phyloP scores from a whole-genome alignment of 2,113 vertebrate species.

The Calidris pygmaea region DNA sequence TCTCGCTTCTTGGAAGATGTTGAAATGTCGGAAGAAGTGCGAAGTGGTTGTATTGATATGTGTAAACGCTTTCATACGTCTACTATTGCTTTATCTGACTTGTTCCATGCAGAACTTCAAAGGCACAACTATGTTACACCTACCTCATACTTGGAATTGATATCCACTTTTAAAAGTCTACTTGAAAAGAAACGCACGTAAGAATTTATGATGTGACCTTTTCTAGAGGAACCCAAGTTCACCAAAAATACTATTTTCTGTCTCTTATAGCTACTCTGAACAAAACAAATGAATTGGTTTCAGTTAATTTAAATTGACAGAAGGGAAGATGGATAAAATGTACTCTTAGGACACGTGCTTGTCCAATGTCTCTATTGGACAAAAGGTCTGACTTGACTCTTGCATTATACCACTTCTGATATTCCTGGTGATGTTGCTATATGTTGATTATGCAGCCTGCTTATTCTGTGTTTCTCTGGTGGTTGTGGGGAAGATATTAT shows the following conservation, averaged over 20 bases:
- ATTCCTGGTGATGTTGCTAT: not conserved
- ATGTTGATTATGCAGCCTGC: not conserved
- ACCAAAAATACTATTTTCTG: not conserved
- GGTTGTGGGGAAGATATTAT: not conserved
- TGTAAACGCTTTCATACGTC: slow-evolving; percentile 91
- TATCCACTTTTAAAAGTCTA: slow-evolving; percentile 88
- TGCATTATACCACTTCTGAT: not conserved
- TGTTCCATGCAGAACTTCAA: slow-evolving; percentile 82
- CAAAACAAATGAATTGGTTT: not conserved
- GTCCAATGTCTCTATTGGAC: not conserved
- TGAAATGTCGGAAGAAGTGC: slow-evolving; percentile 83
- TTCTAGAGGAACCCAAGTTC: not conserved
- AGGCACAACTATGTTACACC: slow-evolving; percentile 92
- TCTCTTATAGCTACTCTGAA: not conserved
- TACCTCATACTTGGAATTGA: slow-evolving; percentile 91
- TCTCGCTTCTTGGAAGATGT: slow-evolving; percentile 85
- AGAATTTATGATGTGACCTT: slow-evolving; percentile 34
- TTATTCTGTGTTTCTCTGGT: not conserved
- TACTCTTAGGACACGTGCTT: not conserved
- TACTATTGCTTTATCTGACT: slow-evolving; percentile 79
- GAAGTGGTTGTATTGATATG: slow-evolving; percentile 87
- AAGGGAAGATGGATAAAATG: not conserved
- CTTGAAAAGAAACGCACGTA: slow-evolving; percentile 84
- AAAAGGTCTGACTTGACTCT: not conserved
- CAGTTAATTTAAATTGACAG: not conserved